Percentiles rank a stretch among this genome's conserved stretches.
Evolutionary conservation across 2,113 vertebrate genomes (phyloP).

Genomic region (Prochilodus magdalenae): DNA sequence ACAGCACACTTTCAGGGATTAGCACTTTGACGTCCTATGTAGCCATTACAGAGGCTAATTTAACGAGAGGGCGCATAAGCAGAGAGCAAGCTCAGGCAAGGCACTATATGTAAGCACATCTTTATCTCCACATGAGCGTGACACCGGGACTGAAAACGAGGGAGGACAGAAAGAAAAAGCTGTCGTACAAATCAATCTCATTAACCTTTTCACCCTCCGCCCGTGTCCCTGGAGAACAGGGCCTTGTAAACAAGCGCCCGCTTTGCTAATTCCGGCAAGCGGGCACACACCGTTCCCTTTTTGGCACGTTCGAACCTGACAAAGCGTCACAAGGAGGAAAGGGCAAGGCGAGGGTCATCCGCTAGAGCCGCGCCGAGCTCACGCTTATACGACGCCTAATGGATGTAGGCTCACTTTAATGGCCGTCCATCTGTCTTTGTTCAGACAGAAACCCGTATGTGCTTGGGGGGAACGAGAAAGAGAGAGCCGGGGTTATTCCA

Average conservation of each 20-base stretch:
- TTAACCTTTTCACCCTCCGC: constrained; percentile 58
- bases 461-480: not conserved
- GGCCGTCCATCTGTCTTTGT: constrained; percentile 54
- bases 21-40: no score
- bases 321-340: constrained; percentile 30
- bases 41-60: no score
- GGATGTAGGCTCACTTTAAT: constrained; percentile 47
- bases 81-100: constrained; percentile 39
- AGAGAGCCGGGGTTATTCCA: constrained; percentile 16
- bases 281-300: constrained; percentile 30
- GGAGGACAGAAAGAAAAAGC: not conserved
- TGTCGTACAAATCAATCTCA: constrained; percentile 57
- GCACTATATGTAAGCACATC: constrained; percentile 53
- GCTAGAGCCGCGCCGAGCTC: constrained; percentile 24
- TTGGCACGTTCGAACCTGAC: constrained; percentile 44
- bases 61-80: constrained; percentile 10
- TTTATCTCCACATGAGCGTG: constrained; percentile 47
- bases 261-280: constrained; percentile 37
- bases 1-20: no score
- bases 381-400: constrained; percentile 34
- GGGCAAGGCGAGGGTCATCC: constrained; percentile 20
- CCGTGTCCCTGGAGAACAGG: constrained; percentile 41
- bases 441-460: constrained; percentile 44
- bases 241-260: constrained; percentile 38
- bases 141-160: constrained; percentile 48